phyloP scores from a whole-genome alignment of 2,797 vertebrate species.

The Muscicapa comitata region DNA sequence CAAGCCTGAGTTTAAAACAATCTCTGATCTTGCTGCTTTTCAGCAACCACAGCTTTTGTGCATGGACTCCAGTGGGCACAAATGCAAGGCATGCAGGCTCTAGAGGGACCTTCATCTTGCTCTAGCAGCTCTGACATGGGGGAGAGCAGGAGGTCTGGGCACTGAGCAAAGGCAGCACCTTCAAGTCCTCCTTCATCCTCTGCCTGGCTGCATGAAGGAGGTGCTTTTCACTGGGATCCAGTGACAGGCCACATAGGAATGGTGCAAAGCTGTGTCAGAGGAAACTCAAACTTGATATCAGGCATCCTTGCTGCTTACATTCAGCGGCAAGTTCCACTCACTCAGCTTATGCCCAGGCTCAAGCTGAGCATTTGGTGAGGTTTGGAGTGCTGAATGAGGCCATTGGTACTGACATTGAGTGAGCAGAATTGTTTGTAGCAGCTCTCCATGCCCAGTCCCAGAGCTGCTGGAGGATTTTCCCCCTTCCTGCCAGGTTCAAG shows the following conservation, averaged over 20 bases:
- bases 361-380: fast-evolving
- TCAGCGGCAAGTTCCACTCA: not conserved
- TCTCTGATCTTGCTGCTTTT: not conserved
- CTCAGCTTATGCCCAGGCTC: too few relatives aligned
- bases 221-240: not conserved
- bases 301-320: not conserved
- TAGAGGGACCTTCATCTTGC: not conserved
- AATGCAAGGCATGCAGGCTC: not conserved
- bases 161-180: not conserved
- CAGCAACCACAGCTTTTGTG: not conserved
- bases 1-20: not conserved
- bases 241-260: not conserved
- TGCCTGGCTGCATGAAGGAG: not conserved
- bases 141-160: not conserved
- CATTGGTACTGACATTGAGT: not conserved
- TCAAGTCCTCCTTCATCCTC: not conserved
- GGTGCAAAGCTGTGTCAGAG: not conserved
- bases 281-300: not conserved
- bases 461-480: not conserved
- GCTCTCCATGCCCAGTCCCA: not conserved
- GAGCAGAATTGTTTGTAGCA: not conserved
- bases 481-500: not conserved
- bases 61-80: not conserved
- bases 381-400: not conserved
- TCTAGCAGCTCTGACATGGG: not conserved